Base-by-base conservation (phyloP, 2,113 vertebrate species). In the Menura novaehollandiae region DNA sequence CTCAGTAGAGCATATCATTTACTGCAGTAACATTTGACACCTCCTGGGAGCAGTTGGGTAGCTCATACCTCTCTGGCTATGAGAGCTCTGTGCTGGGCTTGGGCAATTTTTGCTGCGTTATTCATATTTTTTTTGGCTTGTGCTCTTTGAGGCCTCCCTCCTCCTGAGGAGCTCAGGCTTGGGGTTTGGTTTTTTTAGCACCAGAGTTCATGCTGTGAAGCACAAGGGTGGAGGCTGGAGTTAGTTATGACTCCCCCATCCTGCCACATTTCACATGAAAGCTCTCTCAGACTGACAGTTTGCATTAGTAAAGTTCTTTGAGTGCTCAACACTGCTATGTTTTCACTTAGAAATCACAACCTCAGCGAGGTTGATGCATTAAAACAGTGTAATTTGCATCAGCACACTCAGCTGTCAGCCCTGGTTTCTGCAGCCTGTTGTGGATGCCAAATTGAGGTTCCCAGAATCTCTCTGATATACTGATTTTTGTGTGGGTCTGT, bases 401-500 rank as follows among this genome's bases (percentile, higher is more conserved):
- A 76, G 67, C 28, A 11, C 17, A 18, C 23, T 53, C 64, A 47
- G 33, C 75, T 93, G 18, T 52, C 49, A 77, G 72, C 47, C 41
- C 52, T 94, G 73, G 7, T 66, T 21, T 43, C 32, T 88, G 89
- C 73, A 60, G 73, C 0, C 1, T 15, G 10, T 55, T 71, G 46
- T 76, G 59, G 46, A 28, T 84, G 51, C 28, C 43, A 39, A 0
- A 6, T 8, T 39, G 51, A 72, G 10, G 58, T 46, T 66, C 52
- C 35, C 2, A 12, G 28, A 58, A 27, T 46, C n/a, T 62, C 56
- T 72, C 24, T 66, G 82, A 79, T 60, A 63, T 92, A 37, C 95
- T 90, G 82, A 62, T 81, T 16, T 80, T 68, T 58, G 15, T 89
- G 30, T 97, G 96, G 96, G 60, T 97, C 78, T 92, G 10, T 98